Conservation (phyloP, 2,113 vertebrate species). For the Garra rufa region DNA sequence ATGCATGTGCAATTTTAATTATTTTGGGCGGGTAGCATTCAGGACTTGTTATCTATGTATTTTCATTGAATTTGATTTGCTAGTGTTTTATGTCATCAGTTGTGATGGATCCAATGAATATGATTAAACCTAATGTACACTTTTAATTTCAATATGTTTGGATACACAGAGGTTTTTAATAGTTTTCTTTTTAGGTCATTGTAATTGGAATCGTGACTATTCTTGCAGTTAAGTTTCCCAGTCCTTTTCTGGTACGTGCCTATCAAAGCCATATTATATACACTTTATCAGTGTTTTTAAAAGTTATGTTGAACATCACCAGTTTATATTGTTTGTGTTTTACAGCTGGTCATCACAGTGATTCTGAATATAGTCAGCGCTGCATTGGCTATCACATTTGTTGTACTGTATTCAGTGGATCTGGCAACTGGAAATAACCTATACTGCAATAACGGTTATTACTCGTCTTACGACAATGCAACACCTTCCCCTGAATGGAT, state of each 20-base stretch:
- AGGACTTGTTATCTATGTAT: background rate
- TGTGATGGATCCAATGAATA: background rate
- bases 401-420: conserved; percentile 60
- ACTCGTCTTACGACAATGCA: background rate
- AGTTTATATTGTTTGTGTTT: background rate
- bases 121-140: background rate
- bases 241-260: conserved; percentile 70
- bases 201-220: conserved; percentile 63
- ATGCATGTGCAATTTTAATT: background rate
- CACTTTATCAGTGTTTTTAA: background rate
- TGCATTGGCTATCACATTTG: conserved; percentile 61
- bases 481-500: background rate
- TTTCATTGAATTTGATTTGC: background rate
- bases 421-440: rapidly evolving
- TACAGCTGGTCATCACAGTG: conserved; percentile 63
- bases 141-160: background rate
- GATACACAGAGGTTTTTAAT: background rate
- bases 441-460: background rate
- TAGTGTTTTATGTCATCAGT: no score
- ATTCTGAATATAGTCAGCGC: conserved; percentile 61
- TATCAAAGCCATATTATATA: background rate
- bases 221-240: conserved; percentile 68
- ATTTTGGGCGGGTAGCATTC: background rate
- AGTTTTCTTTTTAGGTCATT: conserved; percentile 62
- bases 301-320: background rate